Base-by-base conservation (phyloP, 2,888 invertebrate genomes). In the Acanthopleura granulata region DNA sequence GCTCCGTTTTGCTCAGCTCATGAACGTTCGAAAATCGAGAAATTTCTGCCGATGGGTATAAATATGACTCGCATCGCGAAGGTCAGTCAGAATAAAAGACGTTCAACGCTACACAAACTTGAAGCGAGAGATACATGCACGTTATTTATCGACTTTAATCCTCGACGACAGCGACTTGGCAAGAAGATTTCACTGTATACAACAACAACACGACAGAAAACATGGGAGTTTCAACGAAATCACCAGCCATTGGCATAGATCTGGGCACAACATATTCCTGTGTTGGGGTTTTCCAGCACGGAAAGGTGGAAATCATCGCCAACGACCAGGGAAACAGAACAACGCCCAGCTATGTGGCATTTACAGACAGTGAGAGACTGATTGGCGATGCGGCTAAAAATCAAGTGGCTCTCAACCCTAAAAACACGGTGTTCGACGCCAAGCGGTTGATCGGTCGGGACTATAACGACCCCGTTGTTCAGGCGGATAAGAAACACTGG, bases 181-280 rank as follows among this genome's bases (percentile, higher is more conserved):
- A 6, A 40, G 57, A 57, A 57, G 6, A n/a, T 57, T n/a, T 22
- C 6, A n/a, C 57, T 57, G 57, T 57, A 12, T 57, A 57, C 57
- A 57, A 57, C 57, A 57, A 57, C 57, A 57, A 57, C 57, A 12
- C 57, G n/a, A 57, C 22, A 22, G 25, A 29, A 29, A 62, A 30
- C 6, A 69, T 69, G 69, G 25, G n/a, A 27, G 40, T 40, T 40
- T 40, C 40, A 40, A 25, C 27, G 18, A 71, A 71, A 71, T 18
- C n/a, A 49, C 84, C 86, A 72, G 89, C 89, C 79, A 94, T 96
- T 90, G 97, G 97, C 93, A 95, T 97, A 92, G 96, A 96, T 91
- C 92, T 95, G 84, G 95, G 95, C 73, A 96, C 95, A 75, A 95
- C 95, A 14, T 96, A 94, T 91, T 95, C 95, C 76, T 86, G 85